Evolutionary conservation across 53 echinoderm and acorn worm species (phyloP).

Genomic region (Mesocentrotus franciscanus): DNA sequence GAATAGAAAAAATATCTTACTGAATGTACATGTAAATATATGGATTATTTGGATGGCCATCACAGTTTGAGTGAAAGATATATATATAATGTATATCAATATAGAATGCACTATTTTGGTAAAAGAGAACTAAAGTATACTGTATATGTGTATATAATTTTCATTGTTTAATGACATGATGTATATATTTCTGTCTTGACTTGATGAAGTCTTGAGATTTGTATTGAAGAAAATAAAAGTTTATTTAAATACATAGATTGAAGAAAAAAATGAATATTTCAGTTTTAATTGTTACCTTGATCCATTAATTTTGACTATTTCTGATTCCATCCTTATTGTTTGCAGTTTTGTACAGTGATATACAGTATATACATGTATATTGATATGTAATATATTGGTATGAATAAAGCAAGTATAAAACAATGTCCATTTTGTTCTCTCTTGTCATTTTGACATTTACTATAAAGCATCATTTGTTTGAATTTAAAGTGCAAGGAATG

Average conservation of each 20-base stretch:
- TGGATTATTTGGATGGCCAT: background rate
- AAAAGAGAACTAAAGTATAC: background rate
- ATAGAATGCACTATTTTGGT: conserved; percentile 12
- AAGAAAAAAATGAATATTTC: background rate
- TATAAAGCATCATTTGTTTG: background rate
- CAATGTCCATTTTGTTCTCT: background rate
- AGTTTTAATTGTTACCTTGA: background rate
- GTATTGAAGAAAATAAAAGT: background rate
- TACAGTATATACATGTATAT: background rate
- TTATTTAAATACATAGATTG: background rate
- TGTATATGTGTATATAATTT: conserved; percentile 11
- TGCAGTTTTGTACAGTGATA: background rate
- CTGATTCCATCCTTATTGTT: background rate
- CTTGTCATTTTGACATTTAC: background rate
- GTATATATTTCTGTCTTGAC: background rate
- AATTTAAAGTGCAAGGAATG: background rate
- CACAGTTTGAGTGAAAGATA: background rate
- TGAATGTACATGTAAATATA: background rate
- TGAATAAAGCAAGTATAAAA: conserved; percentile 18
- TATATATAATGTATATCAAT: background rate
- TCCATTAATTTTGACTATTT: background rate
- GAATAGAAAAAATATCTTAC: background rate
- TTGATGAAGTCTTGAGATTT: background rate
- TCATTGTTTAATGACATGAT: background rate
- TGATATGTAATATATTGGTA: conserved; percentile 13